Evolutionary conservation across 2,797 vertebrate species (phyloP).

Genomic region (Sebastolobus alascanus): DNA sequence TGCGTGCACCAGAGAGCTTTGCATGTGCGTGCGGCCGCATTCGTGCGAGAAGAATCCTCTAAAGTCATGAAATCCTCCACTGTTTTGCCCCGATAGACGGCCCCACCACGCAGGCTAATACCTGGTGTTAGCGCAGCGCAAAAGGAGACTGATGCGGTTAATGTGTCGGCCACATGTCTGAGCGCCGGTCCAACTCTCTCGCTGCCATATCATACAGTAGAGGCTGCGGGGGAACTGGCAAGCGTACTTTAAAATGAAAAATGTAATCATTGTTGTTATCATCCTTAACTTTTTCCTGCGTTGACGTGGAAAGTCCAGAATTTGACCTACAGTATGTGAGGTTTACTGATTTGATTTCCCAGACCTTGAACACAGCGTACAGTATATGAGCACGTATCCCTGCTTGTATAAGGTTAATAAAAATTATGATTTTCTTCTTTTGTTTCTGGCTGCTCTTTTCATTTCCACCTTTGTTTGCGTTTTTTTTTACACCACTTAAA

Average conservation of each 20-base stretch:
- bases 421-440: background rate
- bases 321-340: background rate
- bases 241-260: slow-evolving; percentile 7
- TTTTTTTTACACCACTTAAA: no score
- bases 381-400: background rate
- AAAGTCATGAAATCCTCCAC: slow-evolving; percentile 66
- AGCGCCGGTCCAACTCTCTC: slow-evolving; percentile 11
- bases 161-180: slow-evolving; percentile 75
- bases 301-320: background rate
- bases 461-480: background rate
- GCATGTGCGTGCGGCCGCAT: slow-evolving; percentile 39
- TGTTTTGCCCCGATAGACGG: slow-evolving; percentile 60
- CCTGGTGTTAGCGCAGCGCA: slow-evolving; percentile 54
- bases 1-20: background rate
- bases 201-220: slow-evolving; percentile 12
- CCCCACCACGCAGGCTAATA: slow-evolving; percentile 50
- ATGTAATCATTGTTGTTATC: slow-evolving; percentile 19
- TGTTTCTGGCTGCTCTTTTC: background rate
- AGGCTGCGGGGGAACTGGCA: background rate
- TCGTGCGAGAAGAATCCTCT: slow-evolving; percentile 65
- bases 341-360: background rate
- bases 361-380: background rate
- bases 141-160: slow-evolving; percentile 39
- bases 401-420: background rate
- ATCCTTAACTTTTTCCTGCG: slow-evolving; percentile 6